phyloP scores from a whole-genome alignment of 2,888 invertebrate species.

The Embidobia sp. region DNA sequence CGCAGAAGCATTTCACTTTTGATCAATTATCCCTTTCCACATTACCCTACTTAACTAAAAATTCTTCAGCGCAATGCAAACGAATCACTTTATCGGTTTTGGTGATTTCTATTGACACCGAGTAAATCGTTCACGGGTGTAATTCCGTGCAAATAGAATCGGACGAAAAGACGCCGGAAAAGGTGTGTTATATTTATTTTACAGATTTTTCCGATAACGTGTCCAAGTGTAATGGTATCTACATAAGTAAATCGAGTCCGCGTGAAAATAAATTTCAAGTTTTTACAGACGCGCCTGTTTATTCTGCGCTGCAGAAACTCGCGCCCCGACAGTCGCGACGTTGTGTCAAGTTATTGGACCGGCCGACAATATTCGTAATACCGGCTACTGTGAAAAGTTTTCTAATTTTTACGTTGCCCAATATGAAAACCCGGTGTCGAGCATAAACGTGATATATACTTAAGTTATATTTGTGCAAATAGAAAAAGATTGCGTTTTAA shows the following conservation, averaged over 20 bases:
- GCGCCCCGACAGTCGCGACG: conserved; percentile 9
- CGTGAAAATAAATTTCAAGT: conserved; percentile 29
- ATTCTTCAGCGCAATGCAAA: no score
- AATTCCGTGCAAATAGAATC: conserved; percentile 18
- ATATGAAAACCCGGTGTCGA: conserved; percentile 22
- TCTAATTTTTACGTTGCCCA: conserved; percentile 30
- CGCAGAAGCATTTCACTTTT: no score
- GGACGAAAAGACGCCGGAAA: conserved; percentile 6
- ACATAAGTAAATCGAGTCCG: conserved; percentile 12
- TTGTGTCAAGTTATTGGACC: conserved; percentile 20
- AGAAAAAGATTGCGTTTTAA: conserved; percentile 29
- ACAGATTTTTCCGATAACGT: conserved; percentile 20
- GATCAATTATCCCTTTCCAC: no score
- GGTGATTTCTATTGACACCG: background rate
- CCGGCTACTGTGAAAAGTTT: conserved; percentile 22
- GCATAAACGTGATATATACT: conserved; percentile 30
- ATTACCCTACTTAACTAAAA: no score
- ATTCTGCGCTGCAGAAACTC: conserved; percentile 32
- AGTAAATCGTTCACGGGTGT: conserved; percentile 3
- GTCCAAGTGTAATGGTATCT: conserved; percentile 16
- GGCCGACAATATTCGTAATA: conserved; percentile 16
- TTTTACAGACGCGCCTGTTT: conserved; percentile 10
- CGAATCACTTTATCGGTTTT: conserved; percentile 7
- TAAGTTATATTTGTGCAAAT: conserved; percentile 16
- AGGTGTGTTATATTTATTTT: conserved; percentile 14